Percentiles rank a stretch among this genome's conserved stretches.
phyloP scores from a whole-genome alignment of 2,797 vertebrate species.

The Synanceia verrucosa region DNA sequence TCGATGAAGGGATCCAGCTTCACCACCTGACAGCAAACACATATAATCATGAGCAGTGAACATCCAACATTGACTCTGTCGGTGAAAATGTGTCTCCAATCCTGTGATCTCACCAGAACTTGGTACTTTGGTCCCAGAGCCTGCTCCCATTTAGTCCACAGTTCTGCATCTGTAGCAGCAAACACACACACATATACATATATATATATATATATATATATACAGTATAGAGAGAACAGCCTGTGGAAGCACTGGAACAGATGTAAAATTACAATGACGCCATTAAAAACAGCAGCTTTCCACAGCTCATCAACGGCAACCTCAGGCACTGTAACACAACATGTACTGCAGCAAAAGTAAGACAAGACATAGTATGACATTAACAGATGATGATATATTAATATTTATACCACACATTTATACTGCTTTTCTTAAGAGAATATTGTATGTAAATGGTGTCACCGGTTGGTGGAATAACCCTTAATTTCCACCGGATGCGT shows the following conservation, averaged over 20 bases:
- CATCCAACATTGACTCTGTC: neutral
- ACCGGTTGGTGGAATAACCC: no score
- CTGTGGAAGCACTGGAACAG: slow-evolving; percentile 21
- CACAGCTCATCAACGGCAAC: slow-evolving; percentile 1
- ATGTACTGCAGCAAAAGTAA: neutral
- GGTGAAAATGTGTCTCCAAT: neutral
- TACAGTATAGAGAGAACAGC: neutral
- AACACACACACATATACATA: slow-evolving; percentile 21
- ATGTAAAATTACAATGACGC: slow-evolving; percentile 27
- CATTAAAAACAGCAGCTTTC: slow-evolving; percentile 27
- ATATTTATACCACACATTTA: neutral
- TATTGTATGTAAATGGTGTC: no score
- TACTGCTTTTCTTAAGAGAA: no score
- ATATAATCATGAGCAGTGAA: neutral
- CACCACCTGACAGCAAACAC: slow-evolving; percentile 83
- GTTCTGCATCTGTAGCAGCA: slow-evolving; percentile 63
- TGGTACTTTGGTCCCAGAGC: slow-evolving; percentile 90
- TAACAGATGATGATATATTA: neutral
- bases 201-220: slow-evolving; percentile 18
- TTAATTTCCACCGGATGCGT: no score
- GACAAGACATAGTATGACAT: neutral
- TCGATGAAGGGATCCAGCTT: slow-evolving; percentile 89
- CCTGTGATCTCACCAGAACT: slow-evolving; percentile 88
- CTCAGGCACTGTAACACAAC: neutral
- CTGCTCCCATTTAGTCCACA: slow-evolving; percentile 91